These are phyloP conservation scores for Pantherophis vulpinus DNA, from an alignment of 2,797 vertebrate genomes.

Conservation along the genomic window DNA sequence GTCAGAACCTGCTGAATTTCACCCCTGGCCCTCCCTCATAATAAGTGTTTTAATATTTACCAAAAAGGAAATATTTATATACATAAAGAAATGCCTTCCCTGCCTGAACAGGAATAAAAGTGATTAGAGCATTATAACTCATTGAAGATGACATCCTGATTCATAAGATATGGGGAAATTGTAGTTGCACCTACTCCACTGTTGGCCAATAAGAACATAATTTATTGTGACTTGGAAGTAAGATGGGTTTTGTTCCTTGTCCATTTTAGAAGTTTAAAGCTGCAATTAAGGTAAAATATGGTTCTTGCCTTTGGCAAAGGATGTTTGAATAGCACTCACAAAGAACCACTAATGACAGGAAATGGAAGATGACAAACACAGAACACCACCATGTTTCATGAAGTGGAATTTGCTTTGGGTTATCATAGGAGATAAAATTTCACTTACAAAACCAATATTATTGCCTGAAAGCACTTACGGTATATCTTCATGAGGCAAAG, in stretches of 20 bases:
- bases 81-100: neutral
- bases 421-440: neutral
- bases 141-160: neutral
- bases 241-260: accelerated
- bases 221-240: neutral
- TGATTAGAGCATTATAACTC: neutral
- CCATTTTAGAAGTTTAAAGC: neutral
- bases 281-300: neutral
- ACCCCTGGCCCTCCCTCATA: neutral
- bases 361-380: neutral
- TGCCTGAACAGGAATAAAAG: neutral
- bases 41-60: neutral
- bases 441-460: neutral
- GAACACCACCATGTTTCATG: neutral
- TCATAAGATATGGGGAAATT: neutral
- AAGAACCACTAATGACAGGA: neutral
- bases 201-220: neutral
- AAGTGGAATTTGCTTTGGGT: constrained; percentile 6
- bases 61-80: neutral
- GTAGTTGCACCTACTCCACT: neutral
- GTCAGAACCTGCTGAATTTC: too few relatives aligned
- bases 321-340: neutral
- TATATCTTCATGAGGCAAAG: neutral
- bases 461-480: neutral
- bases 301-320: neutral